A percentile compares a stretch with the other conserved stretches of the same genome.
phyloP scores from a whole-genome alignment of 2,113 vertebrate species.

The Pimephales promelas region DNA sequence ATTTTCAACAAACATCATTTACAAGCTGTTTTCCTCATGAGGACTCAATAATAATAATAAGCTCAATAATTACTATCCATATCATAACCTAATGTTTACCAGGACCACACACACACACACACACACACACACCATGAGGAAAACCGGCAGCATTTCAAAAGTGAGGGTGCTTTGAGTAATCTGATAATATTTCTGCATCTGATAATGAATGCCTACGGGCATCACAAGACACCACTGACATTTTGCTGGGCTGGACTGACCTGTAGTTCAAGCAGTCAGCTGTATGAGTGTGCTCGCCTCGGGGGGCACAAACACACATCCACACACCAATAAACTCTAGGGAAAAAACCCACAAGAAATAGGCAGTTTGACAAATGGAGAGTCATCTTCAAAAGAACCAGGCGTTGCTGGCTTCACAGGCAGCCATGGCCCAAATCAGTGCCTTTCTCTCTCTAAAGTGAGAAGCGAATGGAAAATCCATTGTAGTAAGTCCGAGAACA shows the following conservation, averaged over 20 bases:
- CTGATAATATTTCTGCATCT: constrained; percentile 49
- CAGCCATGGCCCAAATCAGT: not conserved
- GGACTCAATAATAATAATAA: too few relatives aligned
- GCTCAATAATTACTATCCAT: too few relatives aligned
- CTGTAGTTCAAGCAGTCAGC: constrained; percentile 57
- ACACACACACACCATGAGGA: not conserved
- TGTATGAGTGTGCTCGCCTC: constrained; percentile 32
- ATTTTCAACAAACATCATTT: too few relatives aligned
- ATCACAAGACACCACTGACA: constrained; percentile 53
- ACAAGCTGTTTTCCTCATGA: too few relatives aligned
- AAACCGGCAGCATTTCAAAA: not conserved
- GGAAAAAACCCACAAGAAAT: constrained; percentile 56
- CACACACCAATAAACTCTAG: not conserved
- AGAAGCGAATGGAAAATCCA: constrained; percentile 20
- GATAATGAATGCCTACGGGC: constrained; percentile 31
- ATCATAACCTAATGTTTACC: too few relatives aligned
- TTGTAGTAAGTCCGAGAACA: not conserved
- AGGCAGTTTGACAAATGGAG: constrained; percentile 59
- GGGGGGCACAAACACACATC: not conserved
- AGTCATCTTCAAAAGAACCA: constrained; percentile 39
- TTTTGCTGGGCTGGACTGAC: constrained; percentile 52
- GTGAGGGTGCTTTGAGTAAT: not conserved
- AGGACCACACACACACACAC: not conserved
- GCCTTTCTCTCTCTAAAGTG: not conserved
- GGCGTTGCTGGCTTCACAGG: not conserved